These are phyloP conservation scores for Urocynchramus pylzowi DNA, from an alignment of 2,113 vertebrate genomes.

Conservation along the genomic window DNA sequence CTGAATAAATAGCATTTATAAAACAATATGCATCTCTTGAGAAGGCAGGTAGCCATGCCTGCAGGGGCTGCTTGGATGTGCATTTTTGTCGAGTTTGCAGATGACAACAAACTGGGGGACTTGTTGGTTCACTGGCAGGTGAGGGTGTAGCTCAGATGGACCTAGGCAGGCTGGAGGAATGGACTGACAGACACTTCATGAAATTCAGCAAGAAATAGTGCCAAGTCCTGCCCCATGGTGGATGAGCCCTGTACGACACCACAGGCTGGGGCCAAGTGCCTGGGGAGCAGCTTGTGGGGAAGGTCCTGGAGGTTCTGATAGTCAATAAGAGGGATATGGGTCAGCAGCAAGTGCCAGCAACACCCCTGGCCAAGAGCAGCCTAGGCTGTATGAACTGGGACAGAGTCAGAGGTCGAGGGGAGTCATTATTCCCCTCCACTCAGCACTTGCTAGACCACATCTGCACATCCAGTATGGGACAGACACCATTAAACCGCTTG, in stretches of 20 bases:
- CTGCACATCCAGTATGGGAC: background rate
- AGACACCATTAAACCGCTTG: background rate
- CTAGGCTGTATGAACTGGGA: background rate
- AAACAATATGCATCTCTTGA: background rate
- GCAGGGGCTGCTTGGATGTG: background rate
- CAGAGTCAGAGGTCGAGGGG: background rate
- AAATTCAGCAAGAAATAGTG: background rate
- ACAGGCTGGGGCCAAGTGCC: background rate
- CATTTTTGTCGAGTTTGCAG: rapidly evolving
- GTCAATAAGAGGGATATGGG: background rate
- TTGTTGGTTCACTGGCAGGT: background rate
- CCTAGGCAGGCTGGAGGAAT: background rate
- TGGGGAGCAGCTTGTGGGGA: background rate
- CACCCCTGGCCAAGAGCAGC: rapidly evolving
- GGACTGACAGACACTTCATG: background rate
- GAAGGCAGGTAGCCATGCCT: background rate
- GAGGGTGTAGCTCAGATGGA: background rate
- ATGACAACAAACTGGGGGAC: background rate
- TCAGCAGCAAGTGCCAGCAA: background rate
- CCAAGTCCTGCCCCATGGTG: background rate
- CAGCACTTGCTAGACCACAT: background rate
- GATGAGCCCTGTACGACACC: background rate
- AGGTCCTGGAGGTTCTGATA: background rate
- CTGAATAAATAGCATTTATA: background rate
- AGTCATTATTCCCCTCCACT: background rate